Conservation (phyloP, 2,888 invertebrate species). For the Hyles lineata region DNA sequence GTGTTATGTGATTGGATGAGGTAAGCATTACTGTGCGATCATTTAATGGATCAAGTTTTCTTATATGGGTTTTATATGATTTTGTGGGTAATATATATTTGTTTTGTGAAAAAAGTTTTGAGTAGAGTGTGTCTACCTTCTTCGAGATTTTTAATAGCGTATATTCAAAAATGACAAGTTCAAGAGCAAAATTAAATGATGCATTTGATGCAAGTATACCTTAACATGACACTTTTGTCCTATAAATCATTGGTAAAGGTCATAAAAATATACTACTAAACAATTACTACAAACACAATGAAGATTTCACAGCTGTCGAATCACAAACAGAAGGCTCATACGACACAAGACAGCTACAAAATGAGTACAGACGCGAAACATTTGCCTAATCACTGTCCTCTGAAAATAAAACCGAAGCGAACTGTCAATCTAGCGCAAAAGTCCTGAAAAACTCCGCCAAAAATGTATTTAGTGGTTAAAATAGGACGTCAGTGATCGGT, state of each 20-base stretch:
- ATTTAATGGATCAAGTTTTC: background rate
- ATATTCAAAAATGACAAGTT: too few species aligned
- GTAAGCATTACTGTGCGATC: background rate
- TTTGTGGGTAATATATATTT: too few species aligned
- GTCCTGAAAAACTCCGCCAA: background rate
- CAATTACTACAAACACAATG: constrained; percentile 37
- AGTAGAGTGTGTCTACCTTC: too few species aligned
- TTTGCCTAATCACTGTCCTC: background rate
- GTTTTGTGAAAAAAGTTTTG: too few species aligned
- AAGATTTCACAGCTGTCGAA: constrained; percentile 26
- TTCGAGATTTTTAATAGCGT: too few species aligned
- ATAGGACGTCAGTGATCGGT: background rate
- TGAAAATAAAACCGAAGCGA: constrained; percentile 2
- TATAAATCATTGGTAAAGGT: background rate
- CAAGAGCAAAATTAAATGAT: too few species aligned
- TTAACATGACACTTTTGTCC: background rate
- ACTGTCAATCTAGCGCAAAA: background rate
- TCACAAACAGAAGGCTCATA: background rate
- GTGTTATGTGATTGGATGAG: constrained; percentile 39
- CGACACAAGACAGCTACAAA: background rate
- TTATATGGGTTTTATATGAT: too few species aligned
- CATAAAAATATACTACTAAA: background rate
- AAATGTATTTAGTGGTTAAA: constrained; percentile 6
- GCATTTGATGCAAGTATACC: too few species aligned
- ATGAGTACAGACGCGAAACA: background rate